Percentiles rank a stretch among this genome's conserved stretches.
Evolutionary conservation across 1,140 invertebrate genomes (phyloP).

Genomic region (Drosophila aff.): DNA sequence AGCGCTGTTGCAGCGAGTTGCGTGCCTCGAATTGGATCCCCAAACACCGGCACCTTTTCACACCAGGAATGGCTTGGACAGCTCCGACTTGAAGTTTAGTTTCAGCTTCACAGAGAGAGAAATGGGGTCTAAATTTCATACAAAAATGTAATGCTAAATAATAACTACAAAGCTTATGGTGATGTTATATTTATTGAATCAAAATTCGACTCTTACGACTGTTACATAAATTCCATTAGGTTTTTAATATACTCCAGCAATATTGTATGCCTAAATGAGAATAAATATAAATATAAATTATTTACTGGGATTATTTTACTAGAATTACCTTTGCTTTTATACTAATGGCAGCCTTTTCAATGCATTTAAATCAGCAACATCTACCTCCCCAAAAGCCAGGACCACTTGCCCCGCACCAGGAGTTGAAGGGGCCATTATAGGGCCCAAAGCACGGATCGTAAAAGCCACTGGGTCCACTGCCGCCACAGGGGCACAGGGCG

Average conservation of each 20-base stretch:
- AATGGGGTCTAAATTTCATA: background rate
- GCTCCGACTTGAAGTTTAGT: conserved; percentile 48
- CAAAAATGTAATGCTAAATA: background rate
- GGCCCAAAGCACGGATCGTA: conserved; percentile 53
- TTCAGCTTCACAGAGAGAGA: conserved; percentile 38
- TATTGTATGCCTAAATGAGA: background rate
- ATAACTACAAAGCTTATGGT: background rate
- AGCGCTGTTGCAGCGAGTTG: conserved; percentile 37
- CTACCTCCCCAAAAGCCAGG: conserved; percentile 49
- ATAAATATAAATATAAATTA: background rate
- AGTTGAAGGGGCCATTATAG: conserved; percentile 57
- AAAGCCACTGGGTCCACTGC: conserved; percentile 49
- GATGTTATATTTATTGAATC: conserved; percentile 6
- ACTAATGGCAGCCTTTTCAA: background rate
- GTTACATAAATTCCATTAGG: conserved; percentile 1
- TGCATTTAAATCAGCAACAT: conserved; percentile 13
- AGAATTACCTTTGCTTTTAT: background rate
- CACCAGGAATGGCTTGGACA: conserved; percentile 39
- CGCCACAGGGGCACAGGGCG: conserved; percentile 50
- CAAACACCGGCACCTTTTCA: conserved; percentile 39
- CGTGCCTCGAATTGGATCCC: conserved; percentile 48
- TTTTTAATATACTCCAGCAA: background rate
- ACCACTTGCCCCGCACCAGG: conserved; percentile 39
- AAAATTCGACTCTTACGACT: conserved; percentile 19
- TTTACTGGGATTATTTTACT: too few species aligned